Conservation (phyloP, 2,888 invertebrate species). For the Omphaloscelis lunosa region DNA sequence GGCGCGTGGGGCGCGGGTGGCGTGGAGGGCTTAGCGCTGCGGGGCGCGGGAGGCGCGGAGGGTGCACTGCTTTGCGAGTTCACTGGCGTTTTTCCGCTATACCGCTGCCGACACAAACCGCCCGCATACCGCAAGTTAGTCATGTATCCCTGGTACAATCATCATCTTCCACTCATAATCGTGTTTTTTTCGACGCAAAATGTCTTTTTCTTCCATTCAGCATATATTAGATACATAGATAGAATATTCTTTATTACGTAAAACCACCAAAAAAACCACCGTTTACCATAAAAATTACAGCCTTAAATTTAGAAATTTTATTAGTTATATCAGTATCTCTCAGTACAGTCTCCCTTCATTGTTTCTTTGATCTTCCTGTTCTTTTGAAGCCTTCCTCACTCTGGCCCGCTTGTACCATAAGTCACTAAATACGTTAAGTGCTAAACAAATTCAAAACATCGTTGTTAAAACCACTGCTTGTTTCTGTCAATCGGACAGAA, state of each 20-base stretch:
- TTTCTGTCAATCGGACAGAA: neutral
- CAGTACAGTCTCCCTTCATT: no score
- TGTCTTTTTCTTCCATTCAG: neutral
- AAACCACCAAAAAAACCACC: no score
- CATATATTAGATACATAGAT: no score
- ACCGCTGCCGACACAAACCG: slow-evolving; percentile 69
- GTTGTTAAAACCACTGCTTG: no score
- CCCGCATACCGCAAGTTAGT: slow-evolving; percentile 54
- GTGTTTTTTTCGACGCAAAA: neutral
- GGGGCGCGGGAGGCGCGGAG: slow-evolving; percentile 4
- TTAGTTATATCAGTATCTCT: neutral
- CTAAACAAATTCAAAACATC: neutral
- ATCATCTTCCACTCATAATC: neutral
- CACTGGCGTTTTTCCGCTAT: slow-evolving; percentile 74
- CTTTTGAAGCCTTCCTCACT: neutral
- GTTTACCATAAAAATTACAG: no score
- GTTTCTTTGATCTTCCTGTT: neutral
- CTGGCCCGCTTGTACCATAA: neutral
- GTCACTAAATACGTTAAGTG: neutral
- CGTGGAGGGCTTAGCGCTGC: neutral
- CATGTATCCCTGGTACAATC: neutral
- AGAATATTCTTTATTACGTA: no score
- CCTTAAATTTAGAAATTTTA: neutral
- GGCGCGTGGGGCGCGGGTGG: neutral
- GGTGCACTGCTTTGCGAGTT: slow-evolving; percentile 70